Base-by-base conservation (phyloP, 2,113 vertebrate genomes). In the Tachycineta bicolor region DNA sequence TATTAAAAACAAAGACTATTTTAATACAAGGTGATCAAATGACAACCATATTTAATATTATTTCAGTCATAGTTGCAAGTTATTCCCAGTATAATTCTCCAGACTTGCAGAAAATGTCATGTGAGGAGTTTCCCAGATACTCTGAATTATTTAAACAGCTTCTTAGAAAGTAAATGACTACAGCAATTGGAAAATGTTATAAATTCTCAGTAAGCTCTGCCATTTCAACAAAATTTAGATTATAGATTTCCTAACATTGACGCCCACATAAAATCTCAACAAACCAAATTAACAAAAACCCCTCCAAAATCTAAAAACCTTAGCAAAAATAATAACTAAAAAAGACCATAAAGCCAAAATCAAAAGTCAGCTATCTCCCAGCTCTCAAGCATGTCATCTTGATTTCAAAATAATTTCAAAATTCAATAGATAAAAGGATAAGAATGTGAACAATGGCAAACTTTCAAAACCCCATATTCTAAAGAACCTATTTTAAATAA, bases 291-390 rank as follows among this genome's bases (percentile, higher is more conserved):
- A 39, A 25, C 4, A 39, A 47, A 34, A 20, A 71, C 13, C 0
- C 3, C 10, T 62, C 12, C 20, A 46, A 39, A 82, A 67, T 2
- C 13, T 16, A 22, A 39, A 74, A 34, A 4, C 0, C 0, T 11
- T 14, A 39, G 13, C 5, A 85, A 87, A 52, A 62, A 70, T 19
- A 74, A 14, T 20, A 44, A 19, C 3, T 2, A 2, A 7, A 26
- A 50, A 78, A 34, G 3, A 0, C 1, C 0, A 4, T 52, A 49
- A 60, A 49, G 5, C 7, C 6, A 46, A 81, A 90, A 15, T 10
- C 9, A 71, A 50, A 69, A 58, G 4, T 29, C 21, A 73, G 5
- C 6, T 56, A 56, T 34, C 12, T 87, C 21, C 12, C 5, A 70
- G 9, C 5, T 75, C 39, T 68, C 39, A 55, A 31, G 26, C 10